Base-by-base conservation (phyloP, 2,888 invertebrate genomes). In the Dolichomitus sp. region DNA sequence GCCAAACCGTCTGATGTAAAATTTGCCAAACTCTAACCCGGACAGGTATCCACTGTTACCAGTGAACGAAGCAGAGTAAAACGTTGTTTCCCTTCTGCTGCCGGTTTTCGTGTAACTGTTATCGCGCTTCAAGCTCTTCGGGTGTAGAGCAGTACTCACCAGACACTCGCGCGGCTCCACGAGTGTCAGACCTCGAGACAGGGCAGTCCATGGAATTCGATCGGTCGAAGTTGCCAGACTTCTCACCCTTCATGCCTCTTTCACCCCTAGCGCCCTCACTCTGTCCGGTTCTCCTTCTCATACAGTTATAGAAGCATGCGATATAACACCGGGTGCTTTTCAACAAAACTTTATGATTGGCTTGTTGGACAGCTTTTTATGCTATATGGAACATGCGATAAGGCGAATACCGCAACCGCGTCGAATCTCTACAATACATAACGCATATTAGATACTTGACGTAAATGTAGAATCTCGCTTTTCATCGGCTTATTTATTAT, bases 341-440 rank as follows among this genome's bases (percentile, higher is more conserved):
- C 63, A 54, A 19, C 33, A n/a, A 70, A 78, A 65, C 70, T 78
- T 78, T 78, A 54, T 54, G 78, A 78, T 78, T 78, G 78, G 63
- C 63, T 70, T 63, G 70, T 63, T 78, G 63, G 70, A 70, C 54
- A 70, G 70, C 30, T 70, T 78, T 70, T 78, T 70, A 57, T 45
- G 54, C 45, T 33, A 33, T 23, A 33, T 54, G n/a, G 42, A 70
- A 70, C 77, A 77, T 77, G 69, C 77, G 61, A 77, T 69, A 52
- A 33, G 4, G 12, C 40, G 66, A 75, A 48, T 66, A 45, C 45
- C 52, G 74, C 63, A 65, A 66, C 23, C 27, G 54, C 19, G 9
- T 40, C 33, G 66, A 50, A 66, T 45, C 66, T 33, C 48, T 48
- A 6, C 9, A 33, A 6, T 33, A 30, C 33, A 0, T 17, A n/a